These are phyloP conservation scores for Chaetogeoica ovagalla DNA, from an alignment of 2,888 invertebrate genomes.

Conservation along the genomic window DNA sequence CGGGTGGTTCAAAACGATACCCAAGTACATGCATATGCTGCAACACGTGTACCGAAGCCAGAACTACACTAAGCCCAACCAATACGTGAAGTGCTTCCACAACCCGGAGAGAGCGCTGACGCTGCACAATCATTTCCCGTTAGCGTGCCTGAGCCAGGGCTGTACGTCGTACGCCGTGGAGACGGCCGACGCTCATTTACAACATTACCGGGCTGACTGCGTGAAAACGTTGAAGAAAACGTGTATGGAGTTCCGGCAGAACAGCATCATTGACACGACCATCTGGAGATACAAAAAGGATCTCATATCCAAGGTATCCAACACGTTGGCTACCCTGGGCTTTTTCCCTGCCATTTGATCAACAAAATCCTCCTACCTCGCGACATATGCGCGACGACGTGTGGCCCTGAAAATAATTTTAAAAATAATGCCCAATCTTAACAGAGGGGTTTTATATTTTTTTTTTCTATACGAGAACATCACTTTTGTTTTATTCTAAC, in stretches of 20 bases:
- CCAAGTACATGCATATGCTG: conserved; percentile 87
- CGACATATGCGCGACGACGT: no score
- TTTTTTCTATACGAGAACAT: no score
- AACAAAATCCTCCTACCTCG: no score
- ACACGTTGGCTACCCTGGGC: conserved; percentile 72
- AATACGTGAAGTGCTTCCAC: conserved; percentile 92
- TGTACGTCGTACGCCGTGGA: conserved; percentile 85
- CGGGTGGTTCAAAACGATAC: conserved; percentile 77
- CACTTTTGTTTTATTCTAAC: no score
- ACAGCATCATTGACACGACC: conserved; percentile 80
- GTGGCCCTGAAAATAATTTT: no score
- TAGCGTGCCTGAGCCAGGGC: conserved; percentile 78
- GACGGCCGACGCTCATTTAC: conserved; percentile 80
- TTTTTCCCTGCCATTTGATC: conserved; percentile 63
- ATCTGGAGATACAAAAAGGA: conserved; percentile 86
- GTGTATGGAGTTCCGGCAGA: conserved; percentile 80
- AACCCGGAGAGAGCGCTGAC: conserved; percentile 86
- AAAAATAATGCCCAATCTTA: no score
- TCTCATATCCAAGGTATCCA: conserved; percentile 71
- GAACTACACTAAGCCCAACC: conserved; percentile 90
- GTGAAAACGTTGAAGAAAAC: conserved; percentile 82
- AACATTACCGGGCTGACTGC: conserved; percentile 93
- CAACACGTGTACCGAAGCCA: conserved; percentile 87
- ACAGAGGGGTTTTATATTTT: no score
- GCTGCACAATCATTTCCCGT: conserved; percentile 89